phyloP scores from a whole-genome alignment of 1,140 invertebrate species.

The Steinernema khuongi region DNA sequence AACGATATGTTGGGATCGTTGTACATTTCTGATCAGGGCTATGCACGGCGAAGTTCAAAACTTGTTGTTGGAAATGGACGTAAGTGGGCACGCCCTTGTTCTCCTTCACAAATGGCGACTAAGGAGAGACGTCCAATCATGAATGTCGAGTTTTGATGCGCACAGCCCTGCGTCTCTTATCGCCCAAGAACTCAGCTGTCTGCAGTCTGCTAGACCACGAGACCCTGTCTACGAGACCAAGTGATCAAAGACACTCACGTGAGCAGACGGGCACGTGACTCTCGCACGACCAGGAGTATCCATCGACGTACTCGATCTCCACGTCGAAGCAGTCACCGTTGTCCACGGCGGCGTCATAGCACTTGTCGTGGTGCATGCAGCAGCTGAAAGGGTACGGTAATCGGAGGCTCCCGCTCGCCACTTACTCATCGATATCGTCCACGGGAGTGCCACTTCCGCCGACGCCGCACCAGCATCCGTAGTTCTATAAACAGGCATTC shows the following conservation, averaged over 20 bases:
- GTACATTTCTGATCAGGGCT: too few species aligned
- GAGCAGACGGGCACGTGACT: not conserved
- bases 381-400: not conserved
- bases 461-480: constrained; percentile 5
- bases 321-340: not conserved
- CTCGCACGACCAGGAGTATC: not conserved
- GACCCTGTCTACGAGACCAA: not conserved
- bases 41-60: too few species aligned
- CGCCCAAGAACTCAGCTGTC: too few species aligned
- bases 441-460: not conserved
- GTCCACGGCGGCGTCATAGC: not conserved
- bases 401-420: not conserved
- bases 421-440: not conserved
- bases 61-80: too few species aligned
- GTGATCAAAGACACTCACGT: not conserved
- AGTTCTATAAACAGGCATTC: too few species aligned
- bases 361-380: constrained; percentile 7
- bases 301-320: not conserved
- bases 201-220: too few species aligned
- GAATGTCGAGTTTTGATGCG: too few species aligned
- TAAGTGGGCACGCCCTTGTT: too few species aligned
- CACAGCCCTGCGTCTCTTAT: too few species aligned
- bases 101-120: too few species aligned
- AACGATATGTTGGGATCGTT: too few species aligned
- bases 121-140: too few species aligned